These are phyloP conservation scores for Cryptoprocta ferox DNA, from an alignment of 2,797 vertebrate species.

Conservation along the genomic window DNA sequence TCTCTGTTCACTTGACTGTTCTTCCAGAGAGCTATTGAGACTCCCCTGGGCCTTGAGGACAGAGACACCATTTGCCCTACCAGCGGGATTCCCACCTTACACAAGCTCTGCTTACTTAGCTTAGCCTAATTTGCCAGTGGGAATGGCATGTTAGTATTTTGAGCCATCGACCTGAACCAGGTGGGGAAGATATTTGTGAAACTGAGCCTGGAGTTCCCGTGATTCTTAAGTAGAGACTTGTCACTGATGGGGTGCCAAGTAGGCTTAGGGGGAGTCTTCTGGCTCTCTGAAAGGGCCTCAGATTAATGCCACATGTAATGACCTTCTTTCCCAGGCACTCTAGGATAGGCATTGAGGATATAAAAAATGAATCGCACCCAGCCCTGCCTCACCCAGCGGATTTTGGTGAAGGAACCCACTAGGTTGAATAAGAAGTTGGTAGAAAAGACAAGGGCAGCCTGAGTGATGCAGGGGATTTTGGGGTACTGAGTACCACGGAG, in stretches of 20 bases:
- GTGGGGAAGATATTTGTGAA: background rate
- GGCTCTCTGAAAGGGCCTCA: background rate
- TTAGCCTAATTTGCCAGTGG: background rate
- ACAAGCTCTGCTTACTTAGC: background rate
- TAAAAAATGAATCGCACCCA: background rate
- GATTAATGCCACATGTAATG: background rate
- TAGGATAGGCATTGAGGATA: background rate
- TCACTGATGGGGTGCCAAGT: background rate
- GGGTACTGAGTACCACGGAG: background rate
- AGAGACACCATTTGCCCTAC: background rate
- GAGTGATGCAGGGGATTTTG: background rate
- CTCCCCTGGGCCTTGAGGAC: conserved; percentile 30
- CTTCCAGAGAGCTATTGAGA: conserved; percentile 18
- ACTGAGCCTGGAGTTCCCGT: background rate
- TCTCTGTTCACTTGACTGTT: conserved; percentile 52
- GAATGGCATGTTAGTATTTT: background rate
- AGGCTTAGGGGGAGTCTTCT: background rate
- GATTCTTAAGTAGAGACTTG: background rate
- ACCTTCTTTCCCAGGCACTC: background rate
- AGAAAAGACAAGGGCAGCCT: background rate
- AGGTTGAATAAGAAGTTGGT: background rate
- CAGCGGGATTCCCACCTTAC: background rate
- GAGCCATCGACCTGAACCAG: background rate
- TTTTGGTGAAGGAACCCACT: background rate
- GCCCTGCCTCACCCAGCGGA: background rate